A percentile compares a stretch with the other conserved stretches of the same genome.
phyloP scores from a whole-genome alignment of 2,797 vertebrate species.

The Lagocephalus sceleratus region DNA sequence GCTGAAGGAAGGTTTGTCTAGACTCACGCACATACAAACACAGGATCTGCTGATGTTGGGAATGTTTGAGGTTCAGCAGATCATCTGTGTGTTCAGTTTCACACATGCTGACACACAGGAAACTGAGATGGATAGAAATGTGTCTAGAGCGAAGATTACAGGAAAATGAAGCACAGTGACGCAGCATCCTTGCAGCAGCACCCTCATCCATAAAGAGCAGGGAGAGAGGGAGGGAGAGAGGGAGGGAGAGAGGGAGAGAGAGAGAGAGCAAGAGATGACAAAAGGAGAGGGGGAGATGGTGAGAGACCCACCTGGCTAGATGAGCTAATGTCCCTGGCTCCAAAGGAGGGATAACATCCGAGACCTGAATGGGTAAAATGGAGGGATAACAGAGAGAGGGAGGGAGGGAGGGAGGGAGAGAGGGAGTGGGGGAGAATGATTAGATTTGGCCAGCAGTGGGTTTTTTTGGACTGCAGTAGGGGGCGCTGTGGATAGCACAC shows the following conservation, averaged over 20 bases:
- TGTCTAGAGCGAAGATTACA: conserved; percentile 21
- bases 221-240: not conserved
- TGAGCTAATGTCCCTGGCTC: conserved; percentile 45
- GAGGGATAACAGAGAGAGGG: conserved; percentile 7
- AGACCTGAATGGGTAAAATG: conserved; percentile 48
- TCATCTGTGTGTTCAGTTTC: not conserved
- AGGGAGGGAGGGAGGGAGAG: conserved; percentile 13
- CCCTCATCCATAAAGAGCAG: conserved; percentile 39
- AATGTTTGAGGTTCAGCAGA: not conserved
- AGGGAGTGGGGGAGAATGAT: conserved; percentile 31
- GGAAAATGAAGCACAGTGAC: conserved; percentile 54
- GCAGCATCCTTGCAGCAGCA: conserved; percentile 67
- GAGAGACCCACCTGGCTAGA: conserved; percentile 60
- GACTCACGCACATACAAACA: conserved; percentile 11
- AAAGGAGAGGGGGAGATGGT: conserved; percentile 6
- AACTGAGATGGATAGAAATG: conserved; percentile 3
- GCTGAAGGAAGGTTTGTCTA: too few species aligned
- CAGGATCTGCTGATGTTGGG: not conserved
- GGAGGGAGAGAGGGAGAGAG: conserved; percentile 5
- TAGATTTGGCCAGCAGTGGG: conserved; percentile 48
- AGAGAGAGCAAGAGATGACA: not conserved
- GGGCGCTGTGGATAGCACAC: conserved; percentile 41
- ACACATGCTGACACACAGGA: not conserved
- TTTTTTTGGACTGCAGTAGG: conserved; percentile 51
- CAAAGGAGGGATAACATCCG: conserved; percentile 53